Base-by-base conservation (phyloP, 1,140 invertebrate genomes). In the Drosophila santomea region DNA sequence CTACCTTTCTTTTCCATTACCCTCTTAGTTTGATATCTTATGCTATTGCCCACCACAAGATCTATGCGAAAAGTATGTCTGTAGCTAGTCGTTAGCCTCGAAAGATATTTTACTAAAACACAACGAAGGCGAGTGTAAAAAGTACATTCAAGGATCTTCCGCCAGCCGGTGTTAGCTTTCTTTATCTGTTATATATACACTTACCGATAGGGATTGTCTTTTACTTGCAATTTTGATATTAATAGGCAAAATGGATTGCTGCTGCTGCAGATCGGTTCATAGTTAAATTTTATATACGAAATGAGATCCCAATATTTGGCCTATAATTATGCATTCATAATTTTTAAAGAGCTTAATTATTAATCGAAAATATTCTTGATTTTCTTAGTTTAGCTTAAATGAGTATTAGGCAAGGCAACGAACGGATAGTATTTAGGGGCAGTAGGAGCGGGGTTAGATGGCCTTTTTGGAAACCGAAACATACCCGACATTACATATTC, bases 401-500 rank as follows among this genome's bases (percentile, higher is more conserved):
- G 66, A 80, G 57, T 72, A 72, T 72, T 78, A 72, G 74, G 66
- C 45, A 74, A 66, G 78, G 61, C 83, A 88, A 83, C 63, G 72
- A 89, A 83, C 43, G 60, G 7, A 60, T 44, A 79, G 72, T 68
- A 81, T 86, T 58, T 44, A 39, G 56, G 47, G 72, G 61, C 54
- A 68, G 20, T 38, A 64, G 45, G 45, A 45, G 47, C 39, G 51
- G 66, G 55, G 17, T 45, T 50, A 20, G 15, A 45, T 20, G 17
- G 25, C 41, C 35, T 17, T 15, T 59, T 48, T 59, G 17, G 54
- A 69, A 89, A 78, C 77, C 39, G 61, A 89, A 54, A 89, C 84
- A 89, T 89, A 88, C 84, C 84, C 84, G 48, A 89, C 69, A 66
- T 74, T 63, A 89, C 85, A 89, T 89, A 89, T 89, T 89, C 85